Evolutionary conservation across 2,888 invertebrate species (phyloP), one percentile per base, ranked within the genome.

Genomic region (Baccha elongata): DNA sequence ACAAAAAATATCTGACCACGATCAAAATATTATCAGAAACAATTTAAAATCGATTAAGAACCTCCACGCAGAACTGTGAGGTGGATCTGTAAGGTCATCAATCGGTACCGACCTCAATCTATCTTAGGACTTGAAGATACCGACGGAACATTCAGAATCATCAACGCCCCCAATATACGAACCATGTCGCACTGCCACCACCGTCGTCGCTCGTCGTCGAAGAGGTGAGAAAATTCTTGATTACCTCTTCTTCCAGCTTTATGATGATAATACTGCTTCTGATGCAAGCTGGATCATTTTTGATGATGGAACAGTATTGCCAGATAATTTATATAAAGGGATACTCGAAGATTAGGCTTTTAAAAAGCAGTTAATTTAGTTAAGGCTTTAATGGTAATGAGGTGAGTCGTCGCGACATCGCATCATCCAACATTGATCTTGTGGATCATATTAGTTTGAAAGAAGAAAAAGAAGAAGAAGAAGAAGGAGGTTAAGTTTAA

Each of bases 11-110:
- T 29, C 85, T 84, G 79, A 89, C 86, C 84, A 81, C 86, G 86
- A 88, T 88, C 88, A 87, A 88, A 88, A 88, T 87, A 88, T 87
- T 88, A 88, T 88, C 88, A 87, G 87, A 86, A 88, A 86, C 89
- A 89, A 89, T 89, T 89, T 89, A 90, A 90, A 89, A 89, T 89
- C 89, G 89, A 89, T 89, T 89, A 90, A 88, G 83, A 78, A 78
- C 72, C 83, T 76, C 68, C 81, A 71, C 42, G 60, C 58, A 62
- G 64, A 50, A 26, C 19, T 15, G 19, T n/a, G 42, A 21, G 23
- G 52, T 29, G 32, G 60, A 65, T 55, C 44, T 26, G 52, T 75
- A 60, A 52, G 81, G 76, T 76, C 81, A 76, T 76, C 81, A 76
- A 76, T 76, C 76, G 81, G 65, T 40, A 71, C 80, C 80, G 68